Base-by-base conservation (phyloP, 2,797 vertebrate species). In the Calcarius lapponicus region DNA sequence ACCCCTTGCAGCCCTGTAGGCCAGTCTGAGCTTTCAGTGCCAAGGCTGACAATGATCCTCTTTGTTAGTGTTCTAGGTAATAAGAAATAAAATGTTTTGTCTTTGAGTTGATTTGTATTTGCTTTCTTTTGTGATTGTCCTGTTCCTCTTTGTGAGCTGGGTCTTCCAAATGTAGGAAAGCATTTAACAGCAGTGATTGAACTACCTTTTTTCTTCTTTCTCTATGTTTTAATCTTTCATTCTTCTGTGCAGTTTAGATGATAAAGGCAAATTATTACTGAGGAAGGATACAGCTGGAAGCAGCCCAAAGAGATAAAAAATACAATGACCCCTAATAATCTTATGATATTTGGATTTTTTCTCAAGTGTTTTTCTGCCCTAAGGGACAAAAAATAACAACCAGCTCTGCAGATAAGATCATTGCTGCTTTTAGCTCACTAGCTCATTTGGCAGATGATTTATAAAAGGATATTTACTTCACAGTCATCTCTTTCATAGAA, bases 391-490 rank as follows among this genome's bases (percentile, higher is more conserved):
- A 89, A 54, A 26, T 31, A 21, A 15, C 57, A 36, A 14, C 32
- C 70, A 40, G 16, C 26, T 91, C 34, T 85, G 56, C 74, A 91
- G 84, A 80, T 93, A 82, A 73, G 34, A 74, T 87, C 8, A 4
- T 38, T 65, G 26, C 70, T 86, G 51, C 70, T 84, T 79, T 86
- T 88, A 80, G 67, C 53, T 92, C 65, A n/a, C 71, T 66, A 56
- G 31, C 51, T 91, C 17, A 78, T 90, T 78, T 91, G 58, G 25
- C 61, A 91, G 69, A 29, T 91, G 65, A 88, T 85, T 91, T 92
- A 91, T 80, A 80, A 34, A 72, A 71, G 34, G 22, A 13, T 91
- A 71, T 93, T 94, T 93, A 78, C 38, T 90, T 36, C 57, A 50
- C 8, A 74, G 50, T 69, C 26, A 74, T 85, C 28, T 89, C 42